Base-by-base conservation (phyloP, 2,888 invertebrate species). In the Mesorhabditis belari region DNA sequence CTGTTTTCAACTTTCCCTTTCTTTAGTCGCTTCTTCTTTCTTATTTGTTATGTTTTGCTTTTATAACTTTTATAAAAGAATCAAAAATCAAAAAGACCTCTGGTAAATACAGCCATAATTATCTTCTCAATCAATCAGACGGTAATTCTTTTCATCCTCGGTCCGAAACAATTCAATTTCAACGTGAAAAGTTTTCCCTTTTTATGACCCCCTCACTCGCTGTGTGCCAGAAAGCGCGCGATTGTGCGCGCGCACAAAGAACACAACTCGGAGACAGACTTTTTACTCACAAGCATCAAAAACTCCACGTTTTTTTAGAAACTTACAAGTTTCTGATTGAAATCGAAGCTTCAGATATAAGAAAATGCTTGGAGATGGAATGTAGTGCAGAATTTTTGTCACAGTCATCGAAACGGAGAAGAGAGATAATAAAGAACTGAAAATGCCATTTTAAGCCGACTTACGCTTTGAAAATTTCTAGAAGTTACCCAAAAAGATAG, bases 361-460 rank as follows among this genome's bases (percentile, higher is more conserved):
- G n/a, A 58, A 60, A 29, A 71, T 65, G 49, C 66, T 64, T 12
- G 73, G 71, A 0, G 70, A 71, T 2, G 71, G 71, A 24, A 73
- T 65, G 60, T 73, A 71, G 50, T 73, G 73, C 26, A 73, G 64
- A 49, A 73, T 71, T 17, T 66, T 66, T 5, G 69, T 63, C 2
- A 66, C 62, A 5, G 73, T 66, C 3, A 67, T 27, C 3, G 66
- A 54, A 9, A 65, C 65, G 6, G 68, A 57, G 5, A 69, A 28
- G 6, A 73, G 59, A 9, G 73, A 65, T 25, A 66, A 28, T 6
- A 65, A 66, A 26, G 64, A 60, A 17, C 73, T 70, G 24, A 50
- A 19, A 54, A 23, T n/a, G n/a, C 4, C 21, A 52, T 35, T 35
- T 17, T 35, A 35, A n/a, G 1, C n/a, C n/a, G n/a, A n/a, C n/a